Evolutionary conservation across 2,888 invertebrate species (phyloP).

Genomic region (Cheilosia vernalis): DNA sequence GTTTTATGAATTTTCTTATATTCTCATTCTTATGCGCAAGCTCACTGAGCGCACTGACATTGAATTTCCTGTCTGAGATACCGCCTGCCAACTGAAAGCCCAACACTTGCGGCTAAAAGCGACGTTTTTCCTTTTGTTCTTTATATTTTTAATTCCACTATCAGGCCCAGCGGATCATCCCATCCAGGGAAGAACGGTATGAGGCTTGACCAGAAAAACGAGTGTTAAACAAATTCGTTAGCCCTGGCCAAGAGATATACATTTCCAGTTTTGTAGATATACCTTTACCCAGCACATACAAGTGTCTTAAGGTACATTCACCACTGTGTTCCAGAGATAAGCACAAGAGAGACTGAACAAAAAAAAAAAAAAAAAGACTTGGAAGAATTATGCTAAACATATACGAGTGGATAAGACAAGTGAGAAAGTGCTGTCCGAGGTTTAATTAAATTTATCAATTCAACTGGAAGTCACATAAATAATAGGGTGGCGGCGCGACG

Average conservation of each 20-base stretch:
- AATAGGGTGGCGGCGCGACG: conserved; percentile 48
- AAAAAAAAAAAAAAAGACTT: not conserved
- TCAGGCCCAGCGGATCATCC: conserved; percentile 63
- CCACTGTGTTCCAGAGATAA: conserved; percentile 26
- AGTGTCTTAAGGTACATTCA: conserved; percentile 42
- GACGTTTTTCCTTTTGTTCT: conserved; percentile 9
- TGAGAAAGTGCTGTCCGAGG: conserved; percentile 60
- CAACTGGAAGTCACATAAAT: conserved; percentile 40
- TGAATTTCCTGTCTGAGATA: conserved; percentile 39
- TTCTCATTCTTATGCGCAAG: conserved; percentile 2
- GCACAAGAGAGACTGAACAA: not conserved
- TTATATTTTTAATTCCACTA: conserved; percentile 59
- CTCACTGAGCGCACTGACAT: conserved; percentile 56
- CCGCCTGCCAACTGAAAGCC: conserved; percentile 27
- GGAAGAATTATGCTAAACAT: conserved; percentile 57
- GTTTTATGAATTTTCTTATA: conserved; percentile 23
- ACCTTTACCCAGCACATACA: not conserved
- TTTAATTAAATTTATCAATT: conserved; percentile 68
- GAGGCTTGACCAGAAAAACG: conserved; percentile 59
- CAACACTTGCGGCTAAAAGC: conserved; percentile 29
- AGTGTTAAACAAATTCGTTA: conserved; percentile 38
- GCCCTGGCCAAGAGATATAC: conserved; percentile 49
- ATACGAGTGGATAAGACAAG: conserved; percentile 44
- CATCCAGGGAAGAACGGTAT: conserved; percentile 34
- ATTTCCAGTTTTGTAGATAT: conserved; percentile 37